Evolutionary conservation across 2,797 vertebrate species (phyloP), one percentile per base, ranked within the genome.

Genomic region (Phataginus tricuspis): DNA sequence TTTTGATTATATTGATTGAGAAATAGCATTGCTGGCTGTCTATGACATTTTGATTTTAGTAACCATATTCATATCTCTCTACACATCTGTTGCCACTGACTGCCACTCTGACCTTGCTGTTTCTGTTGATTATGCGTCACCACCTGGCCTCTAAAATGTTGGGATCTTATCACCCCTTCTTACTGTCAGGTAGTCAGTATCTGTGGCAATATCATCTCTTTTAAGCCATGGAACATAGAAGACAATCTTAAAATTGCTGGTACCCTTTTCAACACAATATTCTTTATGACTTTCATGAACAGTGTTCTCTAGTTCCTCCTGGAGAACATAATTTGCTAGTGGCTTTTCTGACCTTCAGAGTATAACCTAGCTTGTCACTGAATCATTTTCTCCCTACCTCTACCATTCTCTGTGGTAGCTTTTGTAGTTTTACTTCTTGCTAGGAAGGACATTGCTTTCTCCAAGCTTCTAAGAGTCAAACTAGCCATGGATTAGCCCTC

Each of bases 1-100:
- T 95, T 96, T 95, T 92, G 96, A 92, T 94, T 78, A 74, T 82
- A 96, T 75, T 96, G 57, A 86, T 97, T 90, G 77, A 87, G 29
- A 45, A 94, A 80, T 86, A 90, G 66, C 45, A 49, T 82, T 68
- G 27, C 61, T 97, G 92, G n/a, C 90, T 95, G n/a, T 90, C 49
- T 18, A 19, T 94, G 84, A 85, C 42, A 85, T 63, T 86, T 95
- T 92, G 51, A 94, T 94, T 90, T 82, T 77, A 37, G 57, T 75
- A 90, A 85, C 71, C 79, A 79, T 79, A n/a, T 91, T 89, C 19
- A 11, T 79, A 74, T 49, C 31, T 83, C 6, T 31, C 59, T 75
- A 45, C 9, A 64, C 23, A 29, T 83, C 39, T 94, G 49, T 90
- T 72, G 59, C 55, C 57, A 71, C 42, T 78, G 63, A 37, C 29